Base-by-base conservation (phyloP, 2,888 invertebrate species). In the Ligdia adustata region DNA sequence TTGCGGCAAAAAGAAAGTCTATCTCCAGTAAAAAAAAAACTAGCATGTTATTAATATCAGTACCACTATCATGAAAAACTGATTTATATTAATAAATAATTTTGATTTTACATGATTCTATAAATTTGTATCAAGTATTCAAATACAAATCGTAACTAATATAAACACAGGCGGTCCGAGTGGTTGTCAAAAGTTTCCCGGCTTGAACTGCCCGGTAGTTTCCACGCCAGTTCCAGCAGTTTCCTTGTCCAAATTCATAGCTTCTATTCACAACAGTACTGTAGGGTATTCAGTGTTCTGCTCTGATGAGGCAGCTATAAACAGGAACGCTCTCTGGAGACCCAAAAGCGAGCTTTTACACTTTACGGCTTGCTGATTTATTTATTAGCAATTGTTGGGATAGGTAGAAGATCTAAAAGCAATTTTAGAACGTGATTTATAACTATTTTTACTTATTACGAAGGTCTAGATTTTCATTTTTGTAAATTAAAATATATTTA, bases 131-230 rank as follows among this genome's bases (percentile, higher is more conserved):
- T n/a, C n/a, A n/a, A n/a, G n/a, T n/a, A n/a, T n/a, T n/a, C n/a
- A n/a, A n/a, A 46, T 45, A 33, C 40, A 32, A 32, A 62, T 69
- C 64, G 66, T 66, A 66, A 69, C 72, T 29, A 13, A 37, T 69
- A 67, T 66, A 71, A 75, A 75, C 76, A 72, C 65, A 65, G 66
- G 60, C 63, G 68, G 68, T 66, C 67, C 66, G 66, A 29, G 16
- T 9, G 52, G 66, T 69, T 79, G 82, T 82, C 81, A 74, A 83
- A 43, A 82, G 74, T 82, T 82, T 48, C 52, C 51, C 68, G 57
- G 64, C 66, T 15, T 7, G 34, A 22, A 13, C 26, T 22, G 15
- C 27, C 37, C 12, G 26, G 34, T 34, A 82, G 74, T 82, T 82
- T 50, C 50, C 51, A 65, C 56, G 64, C 66, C 67, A 60, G 66